Conservation (phyloP, 2,888 invertebrate genomes). For the Oscheius sp. region DNA sequence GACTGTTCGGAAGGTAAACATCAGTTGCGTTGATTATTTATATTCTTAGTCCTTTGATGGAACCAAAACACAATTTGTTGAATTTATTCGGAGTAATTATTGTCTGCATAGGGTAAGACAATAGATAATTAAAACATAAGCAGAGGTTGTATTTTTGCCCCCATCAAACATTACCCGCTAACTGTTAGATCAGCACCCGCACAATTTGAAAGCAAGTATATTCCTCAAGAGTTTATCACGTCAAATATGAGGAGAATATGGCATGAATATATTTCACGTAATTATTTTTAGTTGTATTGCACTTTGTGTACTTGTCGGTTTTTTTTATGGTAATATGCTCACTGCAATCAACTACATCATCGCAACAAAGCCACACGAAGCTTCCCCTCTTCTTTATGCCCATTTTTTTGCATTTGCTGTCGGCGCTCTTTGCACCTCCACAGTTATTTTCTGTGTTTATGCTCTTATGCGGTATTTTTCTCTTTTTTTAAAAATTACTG, state of each 20-base stretch:
- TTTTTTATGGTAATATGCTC: slow-evolving; percentile 53
- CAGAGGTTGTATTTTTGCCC: slow-evolving; percentile 47
- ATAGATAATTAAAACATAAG: slow-evolving; percentile 1
- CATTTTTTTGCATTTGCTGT: slow-evolving; percentile 73
- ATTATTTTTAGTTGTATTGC: slow-evolving; percentile 36
- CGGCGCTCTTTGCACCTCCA: slow-evolving; percentile 72
- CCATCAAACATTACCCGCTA: slow-evolving; percentile 47
- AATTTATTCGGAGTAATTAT: slow-evolving; percentile 52
- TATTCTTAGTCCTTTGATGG: slow-evolving; percentile 28
- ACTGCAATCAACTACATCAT: slow-evolving; percentile 53
- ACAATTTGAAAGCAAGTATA: no score
- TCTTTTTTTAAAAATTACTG: background rate
- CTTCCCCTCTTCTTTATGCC: slow-evolving; percentile 54
- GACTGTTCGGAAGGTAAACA: slow-evolving; percentile 48
- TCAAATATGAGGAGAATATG: background rate
- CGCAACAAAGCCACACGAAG: slow-evolving; percentile 31
- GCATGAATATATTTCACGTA: background rate
- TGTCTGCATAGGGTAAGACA: slow-evolving; percentile 50
- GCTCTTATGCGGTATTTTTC: slow-evolving; percentile 21
- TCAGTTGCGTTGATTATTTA: background rate
- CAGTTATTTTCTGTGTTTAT: slow-evolving; percentile 70
- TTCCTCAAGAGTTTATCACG: no score
- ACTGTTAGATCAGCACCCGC: slow-evolving; percentile 51
- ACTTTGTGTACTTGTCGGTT: slow-evolving; percentile 49
- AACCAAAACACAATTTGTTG: slow-evolving; percentile 39